Conservation (phyloP, 2,113 vertebrate species). For the Ameiurus melas region DNA sequence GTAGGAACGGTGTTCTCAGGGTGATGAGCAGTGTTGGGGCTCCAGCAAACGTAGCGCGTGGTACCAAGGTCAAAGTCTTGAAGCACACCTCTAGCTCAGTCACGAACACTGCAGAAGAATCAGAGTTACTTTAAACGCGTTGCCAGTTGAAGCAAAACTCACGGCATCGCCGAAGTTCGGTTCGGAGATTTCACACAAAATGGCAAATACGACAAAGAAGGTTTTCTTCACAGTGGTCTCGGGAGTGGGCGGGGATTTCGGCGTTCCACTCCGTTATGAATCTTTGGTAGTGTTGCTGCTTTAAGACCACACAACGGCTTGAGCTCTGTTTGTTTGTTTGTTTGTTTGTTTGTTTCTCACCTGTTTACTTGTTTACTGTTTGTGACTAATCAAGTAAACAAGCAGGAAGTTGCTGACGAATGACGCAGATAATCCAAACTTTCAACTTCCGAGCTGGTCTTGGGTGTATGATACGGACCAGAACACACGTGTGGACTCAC, state of each 20-base stretch:
- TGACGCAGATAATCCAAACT: background rate
- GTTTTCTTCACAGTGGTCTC: no score
- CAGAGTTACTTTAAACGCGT: background rate
- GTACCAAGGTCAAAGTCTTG: background rate
- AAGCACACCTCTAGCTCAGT: background rate
- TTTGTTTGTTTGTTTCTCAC: constrained; percentile 24
- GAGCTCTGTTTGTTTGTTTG: background rate
- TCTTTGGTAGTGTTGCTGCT: constrained; percentile 13
- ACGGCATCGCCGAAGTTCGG: background rate
- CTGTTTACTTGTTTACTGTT: constrained; percentile 43
- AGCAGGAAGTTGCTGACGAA: background rate
- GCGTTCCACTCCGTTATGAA: background rate
- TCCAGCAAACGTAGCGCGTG: no score
- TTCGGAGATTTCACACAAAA: background rate
- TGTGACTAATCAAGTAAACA: constrained; percentile 37
- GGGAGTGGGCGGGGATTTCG: background rate
- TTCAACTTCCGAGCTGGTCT: background rate
- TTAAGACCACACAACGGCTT: background rate
- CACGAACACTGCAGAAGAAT: constrained; percentile 29
- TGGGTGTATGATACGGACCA: background rate
- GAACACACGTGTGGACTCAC: constrained; percentile 6
- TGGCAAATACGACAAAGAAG: background rate
- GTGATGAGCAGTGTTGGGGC: background rate
- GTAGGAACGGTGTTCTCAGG: background rate
- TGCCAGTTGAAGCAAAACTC: background rate